Conservation (phyloP, 1,140 invertebrate species). For the Ganaspis sp. region DNA sequence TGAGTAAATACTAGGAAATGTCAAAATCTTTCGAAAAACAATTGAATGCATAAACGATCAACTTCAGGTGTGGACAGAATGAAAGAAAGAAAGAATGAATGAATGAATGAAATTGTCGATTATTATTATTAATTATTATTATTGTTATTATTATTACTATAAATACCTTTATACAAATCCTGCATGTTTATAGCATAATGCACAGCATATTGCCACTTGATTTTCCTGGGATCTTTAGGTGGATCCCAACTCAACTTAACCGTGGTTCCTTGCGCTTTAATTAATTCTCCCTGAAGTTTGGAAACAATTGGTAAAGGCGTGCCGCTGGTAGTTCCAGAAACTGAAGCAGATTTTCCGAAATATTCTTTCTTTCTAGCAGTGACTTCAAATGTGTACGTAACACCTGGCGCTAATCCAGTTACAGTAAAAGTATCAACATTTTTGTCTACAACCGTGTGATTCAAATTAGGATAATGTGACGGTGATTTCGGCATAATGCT, state of each 20-base stretch:
- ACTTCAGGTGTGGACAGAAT: too few relatives aligned
- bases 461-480: conserved; percentile 75
- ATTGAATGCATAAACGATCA: too few relatives aligned
- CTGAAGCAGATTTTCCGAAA: conserved; percentile 76
- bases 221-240: conserved; percentile 76
- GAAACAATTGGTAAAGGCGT: conserved; percentile 75
- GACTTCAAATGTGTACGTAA: conserved; percentile 79
- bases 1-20: too few relatives aligned
- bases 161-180: conserved; percentile 75
- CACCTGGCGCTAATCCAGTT: conserved; percentile 78
- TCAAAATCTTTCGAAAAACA: too few relatives aligned
- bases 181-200: conserved; percentile 78
- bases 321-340: conserved; percentile 78
- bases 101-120: too few relatives aligned
- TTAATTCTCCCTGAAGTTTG: conserved; percentile 74
- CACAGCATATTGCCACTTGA: conserved; percentile 81
- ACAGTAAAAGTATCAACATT: conserved; percentile 74
- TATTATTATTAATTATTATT: too few relatives aligned
- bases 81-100: too few relatives aligned
- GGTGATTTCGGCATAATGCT: conserved; percentile 75
- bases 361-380: conserved; percentile 79
- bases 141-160: conserved; percentile 28
- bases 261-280: conserved; percentile 79
- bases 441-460: conserved; percentile 62
- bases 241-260: conserved; percentile 82